These are phyloP conservation scores for Phoenicopterus ruber DNA, from an alignment of 2,113 vertebrate species.

Conservation along the genomic window DNA sequence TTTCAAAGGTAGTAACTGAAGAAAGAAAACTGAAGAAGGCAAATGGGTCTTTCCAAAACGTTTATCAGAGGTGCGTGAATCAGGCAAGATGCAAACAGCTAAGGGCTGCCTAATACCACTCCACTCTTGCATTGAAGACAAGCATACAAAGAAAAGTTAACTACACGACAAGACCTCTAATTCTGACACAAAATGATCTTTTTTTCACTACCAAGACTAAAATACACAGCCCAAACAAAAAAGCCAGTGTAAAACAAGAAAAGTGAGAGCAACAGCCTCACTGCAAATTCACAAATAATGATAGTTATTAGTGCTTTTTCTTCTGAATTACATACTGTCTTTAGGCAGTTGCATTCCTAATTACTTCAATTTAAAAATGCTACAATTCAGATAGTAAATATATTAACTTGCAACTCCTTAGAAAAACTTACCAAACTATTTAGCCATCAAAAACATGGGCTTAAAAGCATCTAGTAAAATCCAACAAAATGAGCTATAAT, in stretches of 20 bases:
- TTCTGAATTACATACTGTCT: neutral
- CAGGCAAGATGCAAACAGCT: neutral
- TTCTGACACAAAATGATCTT: neutral
- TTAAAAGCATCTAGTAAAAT: neutral
- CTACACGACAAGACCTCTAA: neutral
- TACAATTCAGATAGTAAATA: neutral
- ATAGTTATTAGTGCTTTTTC: neutral
- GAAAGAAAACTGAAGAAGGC: neutral
- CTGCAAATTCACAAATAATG: neutral
- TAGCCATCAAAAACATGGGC: neutral
- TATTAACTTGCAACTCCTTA: neutral
- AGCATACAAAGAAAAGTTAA: neutral
- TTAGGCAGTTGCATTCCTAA: neutral
- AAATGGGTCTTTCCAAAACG: neutral
- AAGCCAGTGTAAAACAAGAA: neutral
- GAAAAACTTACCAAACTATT: neutral
- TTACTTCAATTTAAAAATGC: neutral
- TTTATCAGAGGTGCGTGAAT: neutral
- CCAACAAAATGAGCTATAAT: neutral
- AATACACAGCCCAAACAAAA: neutral
- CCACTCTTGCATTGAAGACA: neutral
- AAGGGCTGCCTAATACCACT: neutral
- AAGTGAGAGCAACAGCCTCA: neutral
- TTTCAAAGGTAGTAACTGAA: neutral
- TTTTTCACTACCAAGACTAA: neutral